These are phyloP conservation scores for Enteromius mattozi DNA, from an alignment of 2,797 vertebrate genomes.

Conservation along the genomic window DNA sequence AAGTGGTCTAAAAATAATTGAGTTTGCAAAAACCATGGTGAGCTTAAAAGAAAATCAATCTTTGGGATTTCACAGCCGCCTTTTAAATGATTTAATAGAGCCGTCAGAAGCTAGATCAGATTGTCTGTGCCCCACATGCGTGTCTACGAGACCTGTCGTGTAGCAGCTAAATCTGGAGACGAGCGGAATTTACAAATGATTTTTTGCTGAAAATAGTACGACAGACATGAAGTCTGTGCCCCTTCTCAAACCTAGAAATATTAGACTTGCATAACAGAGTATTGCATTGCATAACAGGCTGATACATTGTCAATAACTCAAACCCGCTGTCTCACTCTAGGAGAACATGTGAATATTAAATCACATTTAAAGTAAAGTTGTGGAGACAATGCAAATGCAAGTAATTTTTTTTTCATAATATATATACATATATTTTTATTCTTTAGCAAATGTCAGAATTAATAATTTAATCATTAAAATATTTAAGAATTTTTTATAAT, in stretches of 20 bases:
- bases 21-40: slow-evolving; percentile 60
- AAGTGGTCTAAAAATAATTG: slow-evolving; percentile 62
- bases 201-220: slow-evolving; percentile 21
- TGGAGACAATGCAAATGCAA: neutral
- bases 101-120: slow-evolving; percentile 52
- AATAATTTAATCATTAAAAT: too few species aligned
- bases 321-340: slow-evolving; percentile 10
- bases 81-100: slow-evolving; percentile 62
- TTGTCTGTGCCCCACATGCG: slow-evolving; percentile 26
- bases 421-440: too few species aligned
- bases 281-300: slow-evolving; percentile 36
- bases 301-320: slow-evolving; percentile 31
- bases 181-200: slow-evolving; percentile 37
- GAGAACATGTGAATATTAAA: slow-evolving; percentile 5
- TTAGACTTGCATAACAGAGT: slow-evolving; percentile 40
- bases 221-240: neutral
- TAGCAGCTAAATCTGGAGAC: slow-evolving; percentile 42
- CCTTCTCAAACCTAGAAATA: slow-evolving; percentile 9
- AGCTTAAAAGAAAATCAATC: slow-evolving; percentile 62
- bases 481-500: too few species aligned
- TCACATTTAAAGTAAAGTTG: slow-evolving; percentile 37
- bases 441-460: too few species aligned
- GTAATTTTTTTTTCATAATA: too few species aligned
- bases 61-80: slow-evolving; percentile 59
- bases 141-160: slow-evolving; percentile 3